phyloP scores from a whole-genome alignment of 2,113 vertebrate genomes.

The Riparia riparia region DNA sequence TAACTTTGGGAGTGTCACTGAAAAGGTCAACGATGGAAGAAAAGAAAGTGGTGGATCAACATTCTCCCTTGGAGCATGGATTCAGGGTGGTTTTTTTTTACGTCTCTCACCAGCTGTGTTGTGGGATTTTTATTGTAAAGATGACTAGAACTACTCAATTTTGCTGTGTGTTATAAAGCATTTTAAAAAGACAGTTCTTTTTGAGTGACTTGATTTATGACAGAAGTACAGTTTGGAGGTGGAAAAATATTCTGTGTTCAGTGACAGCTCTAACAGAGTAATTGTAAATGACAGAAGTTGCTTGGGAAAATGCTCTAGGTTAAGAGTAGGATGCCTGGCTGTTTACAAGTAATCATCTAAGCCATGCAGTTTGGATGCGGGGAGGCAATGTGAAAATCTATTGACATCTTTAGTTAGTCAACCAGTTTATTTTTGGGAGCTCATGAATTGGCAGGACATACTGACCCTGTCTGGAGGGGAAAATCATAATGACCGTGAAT shows the following conservation, averaged over 20 bases:
- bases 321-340: background rate
- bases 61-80: background rate
- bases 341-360: slow-evolving; percentile 7
- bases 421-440: slow-evolving; percentile 64
- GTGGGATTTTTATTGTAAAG: background rate
- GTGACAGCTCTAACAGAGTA: background rate
- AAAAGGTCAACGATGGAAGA: background rate
- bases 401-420: slow-evolving; percentile 58
- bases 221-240: background rate
- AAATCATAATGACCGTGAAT: background rate
- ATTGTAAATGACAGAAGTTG: background rate
- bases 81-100: background rate
- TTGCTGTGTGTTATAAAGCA: background rate
- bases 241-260: background rate
- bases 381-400: slow-evolving; percentile 46
- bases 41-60: background rate
- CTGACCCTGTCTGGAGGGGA: slow-evolving; percentile 26
- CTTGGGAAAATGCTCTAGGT: background rate
- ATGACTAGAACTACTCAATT: background rate
- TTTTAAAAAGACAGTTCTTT: background rate
- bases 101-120: background rate
- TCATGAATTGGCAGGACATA: slow-evolving; percentile 57
- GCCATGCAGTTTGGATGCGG: background rate
- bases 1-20: background rate
- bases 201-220: background rate